Conservation (phyloP, 2,888 invertebrate species). For the Ochropleura leucogaster region DNA sequence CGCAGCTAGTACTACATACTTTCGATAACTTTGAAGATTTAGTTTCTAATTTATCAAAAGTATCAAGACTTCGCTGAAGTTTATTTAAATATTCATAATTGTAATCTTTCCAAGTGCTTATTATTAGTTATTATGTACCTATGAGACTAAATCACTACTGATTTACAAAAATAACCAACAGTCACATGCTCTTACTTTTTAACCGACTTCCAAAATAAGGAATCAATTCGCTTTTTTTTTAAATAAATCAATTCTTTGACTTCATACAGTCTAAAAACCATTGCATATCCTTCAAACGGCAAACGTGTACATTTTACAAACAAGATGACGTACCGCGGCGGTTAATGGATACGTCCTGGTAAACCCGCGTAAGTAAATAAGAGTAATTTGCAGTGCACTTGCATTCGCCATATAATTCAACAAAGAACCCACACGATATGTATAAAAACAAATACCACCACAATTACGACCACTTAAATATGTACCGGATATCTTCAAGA, state of each 20-base stretch:
- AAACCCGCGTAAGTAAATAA: conserved; percentile 72
- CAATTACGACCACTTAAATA: conserved; percentile 71
- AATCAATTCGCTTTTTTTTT: too few species aligned
- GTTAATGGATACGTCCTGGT: conserved; percentile 67
- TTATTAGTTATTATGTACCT: too few species aligned
- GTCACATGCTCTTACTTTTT: not conserved
- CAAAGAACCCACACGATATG: conserved; percentile 71
- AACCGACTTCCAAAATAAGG: too few species aligned
- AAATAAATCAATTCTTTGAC: not conserved
- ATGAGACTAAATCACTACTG: not conserved
- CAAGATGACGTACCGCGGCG: conserved; percentile 42
- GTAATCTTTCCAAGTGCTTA: not conserved
- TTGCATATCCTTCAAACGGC: not conserved
- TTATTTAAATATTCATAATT: not conserved
- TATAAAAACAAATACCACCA: conserved; percentile 65
- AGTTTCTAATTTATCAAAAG: not conserved
- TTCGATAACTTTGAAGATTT: not conserved
- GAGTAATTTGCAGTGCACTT: conserved; percentile 75
- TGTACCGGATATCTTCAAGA: conserved; percentile 60
- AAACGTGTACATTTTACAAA: conserved; percentile 34
- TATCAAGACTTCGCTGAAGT: not conserved
- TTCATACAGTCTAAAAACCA: conserved; percentile 2
- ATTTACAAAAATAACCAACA: conserved; percentile 1
- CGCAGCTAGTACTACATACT: not conserved
- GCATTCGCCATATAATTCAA: conserved; percentile 73